These are phyloP conservation scores for Sarcoramphus papa DNA, from an alignment of 2,797 vertebrate species.

Conservation along the genomic window DNA sequence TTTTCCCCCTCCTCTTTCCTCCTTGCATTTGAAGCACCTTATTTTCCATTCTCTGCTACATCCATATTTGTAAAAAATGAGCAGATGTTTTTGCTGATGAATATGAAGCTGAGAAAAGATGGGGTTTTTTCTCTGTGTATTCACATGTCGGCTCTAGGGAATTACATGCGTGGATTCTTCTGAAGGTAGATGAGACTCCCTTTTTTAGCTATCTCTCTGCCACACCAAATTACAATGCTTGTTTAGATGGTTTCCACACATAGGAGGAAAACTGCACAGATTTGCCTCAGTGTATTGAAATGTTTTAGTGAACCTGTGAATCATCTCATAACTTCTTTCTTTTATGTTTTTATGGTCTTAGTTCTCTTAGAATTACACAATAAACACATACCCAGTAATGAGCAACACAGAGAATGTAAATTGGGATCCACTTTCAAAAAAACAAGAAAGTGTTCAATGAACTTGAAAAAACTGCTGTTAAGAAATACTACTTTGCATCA, in stretches of 20 bases:
- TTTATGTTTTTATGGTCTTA: not conserved
- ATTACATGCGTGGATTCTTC: not conserved
- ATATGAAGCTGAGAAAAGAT: not conserved
- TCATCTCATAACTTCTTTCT: not conserved
- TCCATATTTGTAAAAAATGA: not conserved
- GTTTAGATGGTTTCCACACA: not conserved
- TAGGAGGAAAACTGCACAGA: not conserved
- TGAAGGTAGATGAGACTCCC: not conserved
- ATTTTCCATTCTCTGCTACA: not conserved
- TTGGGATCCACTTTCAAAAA: not conserved
- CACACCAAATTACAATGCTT: not conserved
- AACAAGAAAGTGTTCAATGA: not conserved
- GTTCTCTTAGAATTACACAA: not conserved
- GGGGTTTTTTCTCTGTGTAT: not conserved
- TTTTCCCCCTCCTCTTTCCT: not conserved
- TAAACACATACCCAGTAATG: not conserved
- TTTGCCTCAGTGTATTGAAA: not conserved
- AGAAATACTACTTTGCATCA: not conserved
- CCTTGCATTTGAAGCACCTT: not conserved
- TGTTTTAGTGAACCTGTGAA: not conserved
- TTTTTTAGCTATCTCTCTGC: not conserved
- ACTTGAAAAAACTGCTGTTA: not conserved
- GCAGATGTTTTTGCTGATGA: not conserved
- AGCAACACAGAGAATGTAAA: not conserved
- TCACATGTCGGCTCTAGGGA: not conserved